Percentiles rank a stretch among this genome's conserved stretches.
Conservation (phyloP, 2,888 invertebrate species). For the Polylopha cassiicola region DNA sequence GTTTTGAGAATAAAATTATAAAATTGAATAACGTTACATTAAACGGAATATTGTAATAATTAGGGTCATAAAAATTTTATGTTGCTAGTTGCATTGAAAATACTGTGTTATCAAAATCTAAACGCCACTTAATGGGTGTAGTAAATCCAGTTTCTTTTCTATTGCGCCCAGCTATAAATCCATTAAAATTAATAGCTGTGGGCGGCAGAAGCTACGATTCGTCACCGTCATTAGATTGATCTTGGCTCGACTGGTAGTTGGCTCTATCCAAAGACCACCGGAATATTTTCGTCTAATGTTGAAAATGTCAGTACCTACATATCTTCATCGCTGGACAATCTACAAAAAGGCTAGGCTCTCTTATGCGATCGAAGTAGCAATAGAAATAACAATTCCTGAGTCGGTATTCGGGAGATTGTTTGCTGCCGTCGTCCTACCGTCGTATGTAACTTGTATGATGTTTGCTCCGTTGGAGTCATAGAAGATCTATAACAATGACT, state of each 20-base stretch:
- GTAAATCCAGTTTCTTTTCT: slow-evolving; percentile 51
- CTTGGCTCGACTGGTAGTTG: slow-evolving; percentile 37
- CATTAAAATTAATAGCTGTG: slow-evolving; percentile 58
- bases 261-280: slow-evolving; percentile 44
- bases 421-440: too few species aligned
- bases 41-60: slow-evolving; percentile 17
- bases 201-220: slow-evolving; percentile 54
- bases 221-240: slow-evolving; percentile 61
- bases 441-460: too few species aligned
- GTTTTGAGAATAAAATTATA: slow-evolving; percentile 33
- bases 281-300: slow-evolving; percentile 32
- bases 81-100: slow-evolving; percentile 14
- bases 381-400: too few species aligned
- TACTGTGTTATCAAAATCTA: slow-evolving; percentile 27
- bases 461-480: too few species aligned
- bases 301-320: slow-evolving; percentile 12
- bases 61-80: slow-evolving; percentile 17
- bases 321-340: slow-evolving; percentile 9
- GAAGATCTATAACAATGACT: too few species aligned
- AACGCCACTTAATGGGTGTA: slow-evolving; percentile 44
- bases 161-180: slow-evolving; percentile 59
- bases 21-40: slow-evolving; percentile 7
- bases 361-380: too few species aligned
- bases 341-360: background rate
- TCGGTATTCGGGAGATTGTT: too few species aligned